phyloP scores from a whole-genome alignment of 2,888 invertebrate species.

The Melanostoma scalare region DNA sequence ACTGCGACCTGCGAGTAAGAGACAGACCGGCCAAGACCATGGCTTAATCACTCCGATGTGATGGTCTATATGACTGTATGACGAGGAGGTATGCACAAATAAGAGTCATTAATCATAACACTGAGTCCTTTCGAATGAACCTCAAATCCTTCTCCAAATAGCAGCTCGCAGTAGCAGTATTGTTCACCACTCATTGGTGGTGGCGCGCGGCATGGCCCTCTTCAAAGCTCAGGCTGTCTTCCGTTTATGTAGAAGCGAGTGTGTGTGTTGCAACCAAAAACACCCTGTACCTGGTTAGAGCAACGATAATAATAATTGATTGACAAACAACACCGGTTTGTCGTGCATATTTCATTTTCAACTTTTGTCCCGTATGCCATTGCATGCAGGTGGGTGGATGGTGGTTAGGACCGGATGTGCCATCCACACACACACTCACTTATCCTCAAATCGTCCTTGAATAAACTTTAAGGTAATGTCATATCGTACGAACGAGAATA shows the following conservation, averaged over 20 bases:
- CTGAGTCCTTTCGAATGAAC: conserved; percentile 66
- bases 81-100: conserved; percentile 53
- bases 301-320: conserved; percentile 69
- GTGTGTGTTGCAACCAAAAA: conserved; percentile 32
- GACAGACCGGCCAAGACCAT: conserved; percentile 9
- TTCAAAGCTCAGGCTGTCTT: neutral
- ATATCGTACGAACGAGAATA: neutral
- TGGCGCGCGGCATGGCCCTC: neutral
- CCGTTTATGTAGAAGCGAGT: conserved; percentile 4
- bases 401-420: neutral
- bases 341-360: conserved; percentile 60
- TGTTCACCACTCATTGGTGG: conserved; percentile 11
- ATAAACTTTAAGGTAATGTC: conserved; percentile 14
- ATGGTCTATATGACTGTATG: conserved; percentile 24
- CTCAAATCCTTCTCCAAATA: conserved; percentile 62
- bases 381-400: neutral
- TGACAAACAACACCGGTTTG: conserved; percentile 65
- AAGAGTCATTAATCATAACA: conserved; percentile 71
- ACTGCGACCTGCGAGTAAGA: neutral
- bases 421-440: neutral
- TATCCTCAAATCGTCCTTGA: conserved; percentile 23
- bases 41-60: conserved; percentile 65
- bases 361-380: conserved; percentile 39
- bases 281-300: conserved; percentile 29
- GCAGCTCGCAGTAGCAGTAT: conserved; percentile 8